Percentiles rank a stretch among this genome's conserved stretches.
phyloP scores from a whole-genome alignment of 2,113 vertebrate species.

The Hydrochoerus hydrochaeris region DNA sequence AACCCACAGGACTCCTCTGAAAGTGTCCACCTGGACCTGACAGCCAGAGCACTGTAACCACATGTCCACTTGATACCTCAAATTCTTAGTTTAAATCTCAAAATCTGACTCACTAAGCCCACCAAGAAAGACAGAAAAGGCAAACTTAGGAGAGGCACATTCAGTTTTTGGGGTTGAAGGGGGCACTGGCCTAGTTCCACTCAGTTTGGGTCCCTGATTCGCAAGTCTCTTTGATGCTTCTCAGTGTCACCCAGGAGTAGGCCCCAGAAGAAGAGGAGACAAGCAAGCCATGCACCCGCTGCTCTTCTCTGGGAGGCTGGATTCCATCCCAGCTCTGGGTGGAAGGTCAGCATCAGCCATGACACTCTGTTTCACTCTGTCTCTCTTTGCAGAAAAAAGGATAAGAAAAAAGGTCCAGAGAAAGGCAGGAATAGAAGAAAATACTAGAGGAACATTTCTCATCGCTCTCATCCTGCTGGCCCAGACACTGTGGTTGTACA shows the following conservation, averaged over 20 bases:
- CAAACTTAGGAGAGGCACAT: background rate
- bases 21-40: background rate
- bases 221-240: background rate
- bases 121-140: background rate
- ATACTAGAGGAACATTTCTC: background rate
- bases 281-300: background rate
- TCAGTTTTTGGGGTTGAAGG: background rate
- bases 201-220: background rate
- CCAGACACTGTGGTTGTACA: background rate
- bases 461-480: background rate
- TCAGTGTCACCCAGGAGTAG: background rate
- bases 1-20: background rate
- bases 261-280: background rate
- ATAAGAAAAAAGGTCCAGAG: background rate
- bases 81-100: background rate
- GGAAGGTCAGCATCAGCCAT: background rate
- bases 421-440: background rate
- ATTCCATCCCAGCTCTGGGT: background rate
- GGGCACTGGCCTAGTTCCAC: background rate
- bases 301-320: background rate
- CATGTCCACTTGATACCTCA: background rate
- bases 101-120: background rate
- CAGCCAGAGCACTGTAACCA: background rate
- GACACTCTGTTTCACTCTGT: background rate
- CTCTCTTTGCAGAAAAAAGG: background rate